phyloP scores from a whole-genome alignment of 2,113 vertebrate genomes.

The Elaphurus davidianus region DNA sequence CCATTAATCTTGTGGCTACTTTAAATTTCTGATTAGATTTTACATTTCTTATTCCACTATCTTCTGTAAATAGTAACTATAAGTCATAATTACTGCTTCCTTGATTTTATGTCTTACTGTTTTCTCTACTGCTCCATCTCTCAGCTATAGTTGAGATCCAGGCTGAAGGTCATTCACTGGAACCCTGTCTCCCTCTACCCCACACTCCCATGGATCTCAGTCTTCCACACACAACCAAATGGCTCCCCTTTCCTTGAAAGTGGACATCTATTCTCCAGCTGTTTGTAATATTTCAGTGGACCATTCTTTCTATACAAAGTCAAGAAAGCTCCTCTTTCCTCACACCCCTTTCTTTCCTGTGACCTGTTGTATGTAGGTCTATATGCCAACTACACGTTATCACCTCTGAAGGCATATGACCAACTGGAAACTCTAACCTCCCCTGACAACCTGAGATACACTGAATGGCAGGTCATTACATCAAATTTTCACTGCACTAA shows the following conservation, averaged over 20 bases:
- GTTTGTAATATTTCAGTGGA: neutral
- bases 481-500: neutral
- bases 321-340: neutral
- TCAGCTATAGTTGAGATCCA: neutral
- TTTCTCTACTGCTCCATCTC: neutral
- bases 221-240: neutral
- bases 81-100: neutral
- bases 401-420: neutral
- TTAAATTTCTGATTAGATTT: neutral
- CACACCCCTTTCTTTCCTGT: neutral
- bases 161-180: neutral
- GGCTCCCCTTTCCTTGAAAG: neutral
- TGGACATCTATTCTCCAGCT: neutral
- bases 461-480: neutral
- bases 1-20: neutral
- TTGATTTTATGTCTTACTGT: neutral
- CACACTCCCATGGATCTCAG: neutral
- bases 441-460: neutral
- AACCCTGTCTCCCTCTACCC: neutral
- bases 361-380: neutral
- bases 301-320: neutral
- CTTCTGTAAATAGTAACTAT: neutral
- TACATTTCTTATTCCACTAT: neutral
- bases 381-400: neutral
- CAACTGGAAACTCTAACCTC: neutral